These are phyloP conservation scores for Leptobrachium leishanense DNA, from an alignment of 2,113 vertebrate genomes.

Conservation along the genomic window DNA sequence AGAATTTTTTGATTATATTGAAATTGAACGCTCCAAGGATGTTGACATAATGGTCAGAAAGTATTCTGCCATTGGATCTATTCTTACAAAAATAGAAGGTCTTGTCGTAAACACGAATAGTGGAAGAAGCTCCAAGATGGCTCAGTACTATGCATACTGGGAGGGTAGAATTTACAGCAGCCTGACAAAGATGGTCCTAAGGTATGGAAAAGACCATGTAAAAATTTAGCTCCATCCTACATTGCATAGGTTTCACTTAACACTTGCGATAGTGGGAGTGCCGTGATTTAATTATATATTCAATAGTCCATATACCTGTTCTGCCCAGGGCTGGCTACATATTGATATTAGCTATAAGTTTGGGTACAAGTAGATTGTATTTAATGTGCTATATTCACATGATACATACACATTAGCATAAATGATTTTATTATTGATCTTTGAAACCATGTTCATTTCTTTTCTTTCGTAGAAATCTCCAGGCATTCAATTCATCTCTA, in stretches of 20 bases:
- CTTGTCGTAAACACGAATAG: slow-evolving; percentile 76
- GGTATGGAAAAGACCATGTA: slow-evolving; percentile 64
- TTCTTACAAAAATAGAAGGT: slow-evolving; percentile 83
- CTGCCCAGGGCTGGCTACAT: too few relatives aligned
- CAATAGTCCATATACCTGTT: too few relatives aligned
- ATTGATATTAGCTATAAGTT: too few relatives aligned
- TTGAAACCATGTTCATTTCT: not conserved
- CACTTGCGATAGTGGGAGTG: too few relatives aligned
- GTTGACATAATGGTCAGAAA: slow-evolving; percentile 70
- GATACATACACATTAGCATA: too few relatives aligned
- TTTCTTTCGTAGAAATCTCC: slow-evolving; percentile 70
- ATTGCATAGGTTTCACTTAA: too few relatives aligned
- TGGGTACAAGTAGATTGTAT: too few relatives aligned
- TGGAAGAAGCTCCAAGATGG: slow-evolving; percentile 76
- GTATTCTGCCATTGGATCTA: slow-evolving; percentile 76
- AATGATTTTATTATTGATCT: too few relatives aligned
- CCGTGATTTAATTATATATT: too few relatives aligned
- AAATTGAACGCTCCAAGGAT: slow-evolving; percentile 73
- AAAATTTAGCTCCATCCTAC: too few relatives aligned
- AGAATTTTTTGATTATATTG: slow-evolving; percentile 82
- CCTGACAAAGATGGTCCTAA: slow-evolving; percentile 80
- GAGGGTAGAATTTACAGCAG: slow-evolving; percentile 77
- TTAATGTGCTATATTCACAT: too few relatives aligned
- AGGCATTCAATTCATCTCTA: slow-evolving; percentile 73
- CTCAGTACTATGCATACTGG: slow-evolving; percentile 83